Evolutionary conservation across 2,888 invertebrate genomes (phyloP), one percentile per base, ranked within the genome.

Genomic region (Drosophila subquinaria): DNA sequence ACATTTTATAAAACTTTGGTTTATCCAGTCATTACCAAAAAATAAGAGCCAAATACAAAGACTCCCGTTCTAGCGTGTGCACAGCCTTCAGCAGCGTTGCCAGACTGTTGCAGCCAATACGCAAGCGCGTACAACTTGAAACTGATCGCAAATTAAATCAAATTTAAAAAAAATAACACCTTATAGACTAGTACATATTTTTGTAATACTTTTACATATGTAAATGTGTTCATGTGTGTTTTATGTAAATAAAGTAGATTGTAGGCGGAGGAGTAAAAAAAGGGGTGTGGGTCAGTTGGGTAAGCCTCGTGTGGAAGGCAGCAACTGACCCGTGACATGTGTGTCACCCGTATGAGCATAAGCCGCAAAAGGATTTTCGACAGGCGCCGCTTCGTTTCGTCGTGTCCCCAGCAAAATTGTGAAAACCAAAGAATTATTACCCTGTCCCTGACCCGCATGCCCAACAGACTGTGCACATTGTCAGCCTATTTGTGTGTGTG

Each of bases 281-380:
- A 11, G 11, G 11, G 11, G 33, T 17, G 3, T 8, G 23, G 13
- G 6, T 45, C 13, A 2, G 23, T n/a, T 71, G 69, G 72, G 69
- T 75, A 67, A 73, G 79, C 70, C 67, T 27, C 36, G 30, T 42
- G 60, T 43, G 60, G 64, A 69, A 72, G 60, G 64, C 67, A 72
- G 66, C 73, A 73, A 80, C 75, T 88, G 86, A 85, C 83, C 88
- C 86, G 79, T 82, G 76, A 86, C 85, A 85, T 88, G 88, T 88
- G 88, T 88, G 86, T 88, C 76, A 73, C 71, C 76, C 65, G 55
- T 63, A 63, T 69, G 71, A 81, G 73, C 77, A 81, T 88, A 85
- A 85, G 88, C 85, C 89, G 87, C 84, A 86, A 85, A 88, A 86
- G 89, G 89, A 88, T 88, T 88, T 85, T 85, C 84, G 84, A 79